Percentiles rank a stretch among this genome's conserved stretches.
These are phyloP conservation scores for Helicoverpa armigera DNA, from an alignment of 1,140 invertebrate species.

Conservation along the genomic window DNA sequence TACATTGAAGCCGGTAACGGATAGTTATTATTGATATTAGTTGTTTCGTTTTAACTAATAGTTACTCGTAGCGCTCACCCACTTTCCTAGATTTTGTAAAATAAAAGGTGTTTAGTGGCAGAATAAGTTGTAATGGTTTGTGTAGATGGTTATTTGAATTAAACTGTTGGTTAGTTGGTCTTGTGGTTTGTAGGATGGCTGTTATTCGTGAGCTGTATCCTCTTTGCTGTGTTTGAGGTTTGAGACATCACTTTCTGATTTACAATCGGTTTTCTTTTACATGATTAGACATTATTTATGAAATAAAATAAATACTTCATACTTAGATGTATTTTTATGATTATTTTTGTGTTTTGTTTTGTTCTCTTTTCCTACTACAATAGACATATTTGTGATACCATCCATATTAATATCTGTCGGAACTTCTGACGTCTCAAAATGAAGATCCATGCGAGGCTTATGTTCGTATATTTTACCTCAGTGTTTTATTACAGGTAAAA, in stretches of 20 bases:
- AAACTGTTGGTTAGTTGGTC: slow-evolving; percentile 17
- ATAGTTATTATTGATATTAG: slow-evolving; percentile 44
- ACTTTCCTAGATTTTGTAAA: slow-evolving; percentile 43
- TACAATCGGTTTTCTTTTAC: too few relatives aligned
- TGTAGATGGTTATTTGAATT: neutral
- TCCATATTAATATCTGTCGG: neutral
- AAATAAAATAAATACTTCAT: too few relatives aligned
- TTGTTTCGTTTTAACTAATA: slow-evolving; percentile 28
- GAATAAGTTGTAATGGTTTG: slow-evolving; percentile 31
- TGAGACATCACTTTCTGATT: too few relatives aligned
- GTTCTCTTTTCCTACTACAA: neutral
- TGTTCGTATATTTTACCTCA: slow-evolving; percentile 11
- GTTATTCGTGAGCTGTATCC: neutral
- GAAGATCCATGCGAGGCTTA: slow-evolving; percentile 32
- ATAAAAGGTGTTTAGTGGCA: slow-evolving; percentile 13
- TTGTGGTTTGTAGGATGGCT: neutral
- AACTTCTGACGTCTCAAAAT: slow-evolving; percentile 20
- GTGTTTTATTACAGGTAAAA: slow-evolving; percentile 46
- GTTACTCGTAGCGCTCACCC: slow-evolving; percentile 26
- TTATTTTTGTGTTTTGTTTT: too few relatives aligned
- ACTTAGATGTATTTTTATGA: too few relatives aligned
- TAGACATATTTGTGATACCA: neutral
- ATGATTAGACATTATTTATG: too few relatives aligned
- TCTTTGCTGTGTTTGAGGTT: too few relatives aligned
- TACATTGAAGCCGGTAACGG: slow-evolving; percentile 30